These are phyloP conservation scores for Sarcophaga peregrina DNA, from an alignment of 1,140 invertebrate genomes.

Conservation along the genomic window DNA sequence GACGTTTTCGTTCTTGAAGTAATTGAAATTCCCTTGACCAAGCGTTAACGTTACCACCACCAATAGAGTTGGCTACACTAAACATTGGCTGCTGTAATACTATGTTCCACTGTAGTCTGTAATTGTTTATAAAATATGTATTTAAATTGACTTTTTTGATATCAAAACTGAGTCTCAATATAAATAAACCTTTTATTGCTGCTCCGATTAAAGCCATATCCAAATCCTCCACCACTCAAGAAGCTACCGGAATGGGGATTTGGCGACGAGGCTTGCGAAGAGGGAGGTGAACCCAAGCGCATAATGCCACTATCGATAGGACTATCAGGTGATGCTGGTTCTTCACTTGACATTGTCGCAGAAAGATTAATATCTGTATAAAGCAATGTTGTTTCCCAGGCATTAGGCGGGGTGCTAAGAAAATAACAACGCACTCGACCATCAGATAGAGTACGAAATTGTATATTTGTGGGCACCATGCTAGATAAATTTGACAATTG, in stretches of 20 bases:
- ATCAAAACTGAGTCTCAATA: neutral
- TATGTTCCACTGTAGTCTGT: conserved; percentile 75
- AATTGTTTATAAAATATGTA: neutral
- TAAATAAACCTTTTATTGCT: conserved; percentile 39
- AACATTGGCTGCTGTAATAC: conserved; percentile 81
- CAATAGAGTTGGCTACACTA: conserved; percentile 66
- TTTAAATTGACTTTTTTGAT: neutral
- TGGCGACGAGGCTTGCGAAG: conserved; percentile 42
- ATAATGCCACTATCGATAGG: conserved; percentile 29
- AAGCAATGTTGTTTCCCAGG: conserved; percentile 88
- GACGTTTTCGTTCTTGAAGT: conserved; percentile 88
- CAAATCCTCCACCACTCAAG: neutral
- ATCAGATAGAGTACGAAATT: conserved; percentile 81
- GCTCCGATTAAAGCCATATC: conserved; percentile 2
- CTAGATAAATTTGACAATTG: conserved; percentile 80
- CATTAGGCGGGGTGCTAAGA: conserved; percentile 83
- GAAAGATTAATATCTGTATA: conserved; percentile 80
- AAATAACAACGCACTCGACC: conserved; percentile 89
- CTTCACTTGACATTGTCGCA: neutral
- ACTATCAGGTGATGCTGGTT: conserved; percentile 25
- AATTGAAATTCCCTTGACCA: conserved; percentile 89
- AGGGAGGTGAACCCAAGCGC: conserved; percentile 38
- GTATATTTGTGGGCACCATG: conserved; percentile 81
- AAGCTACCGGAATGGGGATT: conserved; percentile 3
- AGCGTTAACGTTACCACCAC: conserved; percentile 64